Base-by-base conservation (phyloP, 2,797 vertebrate genomes). In the Sebastes kiyomatsui region DNA sequence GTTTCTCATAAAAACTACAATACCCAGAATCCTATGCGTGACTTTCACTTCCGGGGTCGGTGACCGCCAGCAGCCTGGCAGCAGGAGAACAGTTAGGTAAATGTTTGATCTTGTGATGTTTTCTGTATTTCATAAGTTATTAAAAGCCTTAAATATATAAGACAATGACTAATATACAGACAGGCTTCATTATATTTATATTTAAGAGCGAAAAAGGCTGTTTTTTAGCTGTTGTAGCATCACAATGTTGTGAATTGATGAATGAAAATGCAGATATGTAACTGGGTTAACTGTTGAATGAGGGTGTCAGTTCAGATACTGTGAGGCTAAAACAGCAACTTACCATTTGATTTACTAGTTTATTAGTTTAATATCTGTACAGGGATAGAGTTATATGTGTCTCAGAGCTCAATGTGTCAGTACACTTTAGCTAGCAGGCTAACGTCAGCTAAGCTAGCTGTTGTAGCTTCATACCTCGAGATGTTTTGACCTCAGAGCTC, bases 41-140 rank as follows among this genome's bases (percentile, higher is more conserved):
- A 0, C 3, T 1, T 64, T 7, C 35, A 75, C 0, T 93, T 94
- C 93, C 92, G 84, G 82, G 38, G 81, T 84, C 23, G 7, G 8
- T 30, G 38, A 35, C 22, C 22, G 13, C 18, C 73, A 18, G 30
- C 10, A 18, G 30, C 10, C 81, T 80, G 70, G 25, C 75, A 83
- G 58, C 71, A 54, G 68, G 22, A 83, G 75, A 67, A 70, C 92
- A 88, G 89, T 92, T 79, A 84, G 80, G 4, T 28, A 61, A 30
- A 72, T 59, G 56, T 80, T 54, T 75, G 60, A n/a, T 71, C 22
- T 82, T 67, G 22, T 56, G 54, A 35, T 75, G 52, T 58, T 84
- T 84, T 59, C 4, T 77, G 1, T 2, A 0, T 3, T 52, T 35
- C 0, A 1, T 0, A 60, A 46, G n/a, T 58, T 56, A 22, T 32